These are phyloP conservation scores for Spodoptera frugiperda DNA, from an alignment of 1,140 invertebrate species.

Conservation along the genomic window DNA sequence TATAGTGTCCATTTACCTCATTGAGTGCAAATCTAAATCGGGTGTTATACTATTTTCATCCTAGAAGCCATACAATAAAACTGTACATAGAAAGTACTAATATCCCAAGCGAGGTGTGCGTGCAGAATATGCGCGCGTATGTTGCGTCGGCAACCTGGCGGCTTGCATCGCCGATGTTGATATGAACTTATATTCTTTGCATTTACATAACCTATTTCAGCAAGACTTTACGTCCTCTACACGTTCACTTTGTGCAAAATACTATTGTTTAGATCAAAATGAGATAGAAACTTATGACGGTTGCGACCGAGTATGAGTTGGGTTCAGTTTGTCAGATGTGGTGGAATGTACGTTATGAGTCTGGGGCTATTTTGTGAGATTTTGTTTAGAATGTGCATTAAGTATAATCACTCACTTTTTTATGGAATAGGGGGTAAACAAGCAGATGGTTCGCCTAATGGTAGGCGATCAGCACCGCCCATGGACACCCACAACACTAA, in stretches of 20 bases:
- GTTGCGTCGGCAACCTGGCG: constrained; percentile 64
- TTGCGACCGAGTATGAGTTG: constrained; percentile 6
- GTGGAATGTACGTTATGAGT: neutral
- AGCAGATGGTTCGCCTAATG: no score
- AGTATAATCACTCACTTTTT: no score
- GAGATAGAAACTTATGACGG: constrained; percentile 27
- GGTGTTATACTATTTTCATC: no score
- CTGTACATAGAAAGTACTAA: no score
- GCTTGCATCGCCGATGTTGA: constrained; percentile 69
- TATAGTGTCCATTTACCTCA: no score
- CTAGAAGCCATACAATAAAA: no score
- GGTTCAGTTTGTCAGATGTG: neutral
- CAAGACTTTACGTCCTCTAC: constrained; percentile 57
- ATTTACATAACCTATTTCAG: constrained; percentile 77
- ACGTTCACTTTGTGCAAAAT: constrained; percentile 37
- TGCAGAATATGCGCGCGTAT: constrained; percentile 50
- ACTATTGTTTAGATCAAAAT: constrained; percentile 32
- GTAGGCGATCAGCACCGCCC: no score
- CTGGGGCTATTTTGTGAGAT: neutral
- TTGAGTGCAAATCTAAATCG: no score
- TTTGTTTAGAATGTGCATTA: no score
- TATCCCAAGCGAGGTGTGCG: neutral
- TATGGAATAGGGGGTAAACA: no score
- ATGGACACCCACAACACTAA: no score
- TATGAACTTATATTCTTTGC: constrained; percentile 72